phyloP scores from a whole-genome alignment of 2,797 vertebrate species.

The Falco columbarius region DNA sequence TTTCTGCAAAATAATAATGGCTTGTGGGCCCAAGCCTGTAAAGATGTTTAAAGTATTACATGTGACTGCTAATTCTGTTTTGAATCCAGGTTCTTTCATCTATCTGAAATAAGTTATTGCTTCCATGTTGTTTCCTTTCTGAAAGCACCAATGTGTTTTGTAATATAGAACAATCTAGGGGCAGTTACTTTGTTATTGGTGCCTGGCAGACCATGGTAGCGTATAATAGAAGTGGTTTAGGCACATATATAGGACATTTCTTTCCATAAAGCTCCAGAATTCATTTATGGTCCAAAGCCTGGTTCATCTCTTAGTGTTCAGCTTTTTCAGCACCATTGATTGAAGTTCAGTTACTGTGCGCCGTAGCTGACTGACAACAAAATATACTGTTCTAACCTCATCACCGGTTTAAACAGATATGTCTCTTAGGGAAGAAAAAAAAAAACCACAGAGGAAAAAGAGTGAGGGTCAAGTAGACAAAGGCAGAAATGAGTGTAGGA shows the following conservation, averaged over 20 bases:
- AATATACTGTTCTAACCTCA: neutral
- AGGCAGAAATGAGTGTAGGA: neutral
- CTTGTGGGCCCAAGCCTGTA: neutral
- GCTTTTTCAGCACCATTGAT: neutral
- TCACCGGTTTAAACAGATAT: neutral
- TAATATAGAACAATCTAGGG: neutral
- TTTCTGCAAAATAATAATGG: neutral
- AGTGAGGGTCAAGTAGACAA: neutral
- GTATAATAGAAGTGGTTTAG: neutral
- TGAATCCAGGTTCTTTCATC: neutral
- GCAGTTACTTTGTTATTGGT: neutral
- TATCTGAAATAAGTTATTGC: neutral
- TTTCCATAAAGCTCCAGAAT: neutral
- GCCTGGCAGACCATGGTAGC: neutral
- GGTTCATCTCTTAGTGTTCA: neutral
- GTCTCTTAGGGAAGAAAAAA: neutral
- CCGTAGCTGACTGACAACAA: neutral
- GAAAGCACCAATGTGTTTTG: neutral
- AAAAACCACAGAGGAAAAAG: neutral
- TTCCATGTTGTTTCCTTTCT: neutral
- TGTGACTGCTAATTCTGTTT: neutral
- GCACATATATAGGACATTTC: neutral
- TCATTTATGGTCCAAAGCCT: neutral
- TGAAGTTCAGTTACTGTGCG: neutral
- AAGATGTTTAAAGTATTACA: neutral